Percentiles rank a stretch among this genome's conserved stretches.
Evolutionary conservation across 2,797 vertebrate genomes (phyloP).

Genomic region (Darevskia nairensis): DNA sequence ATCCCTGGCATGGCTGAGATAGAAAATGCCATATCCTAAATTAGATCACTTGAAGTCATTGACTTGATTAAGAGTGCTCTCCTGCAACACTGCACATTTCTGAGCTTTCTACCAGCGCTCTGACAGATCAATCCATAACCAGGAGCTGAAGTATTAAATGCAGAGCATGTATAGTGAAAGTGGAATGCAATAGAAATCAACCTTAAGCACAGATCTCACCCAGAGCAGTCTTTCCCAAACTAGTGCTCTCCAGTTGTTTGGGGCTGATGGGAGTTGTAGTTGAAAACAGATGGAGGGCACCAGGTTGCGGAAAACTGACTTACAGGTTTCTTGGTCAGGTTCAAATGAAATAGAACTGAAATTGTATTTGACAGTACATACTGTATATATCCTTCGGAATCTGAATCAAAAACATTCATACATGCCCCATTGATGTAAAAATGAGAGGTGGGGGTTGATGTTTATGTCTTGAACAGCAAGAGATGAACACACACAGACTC

Average conservation of each 20-base stretch:
- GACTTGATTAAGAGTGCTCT: constrained; percentile 63
- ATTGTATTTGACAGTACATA: neutral
- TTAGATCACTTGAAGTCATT: constrained; percentile 64
- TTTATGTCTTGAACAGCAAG: neutral
- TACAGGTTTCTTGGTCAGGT: neutral
- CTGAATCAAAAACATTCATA: neutral
- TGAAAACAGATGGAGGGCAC: neutral
- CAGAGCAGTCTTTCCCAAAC: too few relatives aligned
- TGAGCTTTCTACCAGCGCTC: constrained; percentile 45
- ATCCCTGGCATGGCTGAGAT: constrained; percentile 63
- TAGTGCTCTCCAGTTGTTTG: too few relatives aligned
- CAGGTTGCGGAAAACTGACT: neutral
- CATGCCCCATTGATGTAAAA: neutral
- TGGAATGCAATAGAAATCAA: constrained; percentile 41
- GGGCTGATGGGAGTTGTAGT: too few relatives aligned
- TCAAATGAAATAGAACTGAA: neutral
- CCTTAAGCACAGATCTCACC: neutral
- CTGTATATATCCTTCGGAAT: neutral
- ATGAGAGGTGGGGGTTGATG: neutral
- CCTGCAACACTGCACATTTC: constrained; percentile 53
- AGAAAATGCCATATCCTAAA: constrained; percentile 53
- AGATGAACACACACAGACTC: neutral
- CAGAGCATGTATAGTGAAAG: neutral
- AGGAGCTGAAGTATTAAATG: constrained; percentile 28
- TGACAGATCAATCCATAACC: neutral